These are phyloP conservation scores for Sialis fuliginosa DNA, from an alignment of 2,888 invertebrate genomes.

Conservation along the genomic window DNA sequence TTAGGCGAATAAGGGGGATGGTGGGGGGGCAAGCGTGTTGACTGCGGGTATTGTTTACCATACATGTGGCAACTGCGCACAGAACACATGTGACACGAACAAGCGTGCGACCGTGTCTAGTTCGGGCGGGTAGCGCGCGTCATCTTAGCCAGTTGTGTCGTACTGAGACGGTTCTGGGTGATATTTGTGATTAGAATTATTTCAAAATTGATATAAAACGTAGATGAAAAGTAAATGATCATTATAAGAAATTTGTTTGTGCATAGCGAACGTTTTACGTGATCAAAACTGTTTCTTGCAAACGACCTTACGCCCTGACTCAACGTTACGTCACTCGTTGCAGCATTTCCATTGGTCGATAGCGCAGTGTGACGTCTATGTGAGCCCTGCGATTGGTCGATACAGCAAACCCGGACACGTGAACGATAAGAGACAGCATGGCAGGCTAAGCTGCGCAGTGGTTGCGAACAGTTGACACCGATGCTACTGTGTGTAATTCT, in stretches of 20 bases:
- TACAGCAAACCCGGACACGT: constrained; percentile 25
- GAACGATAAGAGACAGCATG: constrained; percentile 26
- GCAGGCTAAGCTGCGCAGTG: constrained; percentile 27
- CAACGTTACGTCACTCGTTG: constrained; percentile 28
- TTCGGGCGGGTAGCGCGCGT: too few relatives aligned
- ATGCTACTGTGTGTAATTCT: constrained; percentile 10
- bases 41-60: not conserved
- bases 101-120: not conserved
- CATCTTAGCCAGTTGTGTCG: too few relatives aligned
- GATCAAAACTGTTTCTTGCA: constrained; percentile 7
- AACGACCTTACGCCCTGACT: constrained; percentile 12
- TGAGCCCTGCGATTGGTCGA: constrained; percentile 21
- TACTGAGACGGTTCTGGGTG: too few relatives aligned
- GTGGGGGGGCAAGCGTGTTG: too few relatives aligned
- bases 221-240: too few relatives aligned
- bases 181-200: too few relatives aligned
- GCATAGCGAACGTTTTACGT: too few relatives aligned
- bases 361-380: constrained; percentile 26
- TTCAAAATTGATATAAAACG: too few relatives aligned
- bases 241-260: too few relatives aligned
- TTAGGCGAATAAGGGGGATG: too few relatives aligned
- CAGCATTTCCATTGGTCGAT: constrained; percentile 27
- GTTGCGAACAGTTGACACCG: constrained; percentile 24
- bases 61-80: constrained; percentile 18
- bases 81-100: constrained; percentile 16